Evolutionary conservation across 2,888 invertebrate genomes (phyloP), one percentile per base, ranked within the genome.

Genomic region (Brachylomia viminalis): DNA sequence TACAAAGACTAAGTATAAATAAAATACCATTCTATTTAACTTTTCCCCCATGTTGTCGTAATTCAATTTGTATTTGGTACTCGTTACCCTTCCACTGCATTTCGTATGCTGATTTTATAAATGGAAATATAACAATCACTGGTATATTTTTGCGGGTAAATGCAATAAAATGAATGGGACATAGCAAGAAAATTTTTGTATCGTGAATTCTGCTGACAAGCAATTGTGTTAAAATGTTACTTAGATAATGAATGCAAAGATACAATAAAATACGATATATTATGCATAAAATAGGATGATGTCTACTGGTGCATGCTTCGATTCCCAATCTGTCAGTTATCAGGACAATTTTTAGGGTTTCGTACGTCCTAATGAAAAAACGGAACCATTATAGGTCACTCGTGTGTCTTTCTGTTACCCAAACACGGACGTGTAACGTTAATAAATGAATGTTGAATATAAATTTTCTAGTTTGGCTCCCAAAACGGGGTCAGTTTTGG

Each of bases 111-210:
- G 64, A 79, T 79, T 79, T 78, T 65, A 52, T 15, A 72, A 72
- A 78, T 78, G 56, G 72, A 54, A 79, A 59, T 65, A 59, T 78
- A 59, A 30, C 72, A 79, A 80, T 66, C 72, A 52, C 56, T 5
- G 62, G 49, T 33, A 10, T 70, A 27, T 49, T 64, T 79, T 58
- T n/a, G 6, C 30, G n/a, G 15, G 17, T n/a, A 2, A 30, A 30
- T 15, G 17, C 30, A 52, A 27, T 49, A 56, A 30, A 49, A 72
- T 30, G 1, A n/a, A 58, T 0, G 11, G 20, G 2, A 17, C 8
- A 17, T 11, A 23, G 4, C 13, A 7, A 27, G 7, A 20, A 13
- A 7, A 45, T 65, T 20, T 56, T 56, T 27, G 56, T 56, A 56
- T 27, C 27, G 15, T 27, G 15, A 27, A 15, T 27, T 7, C 27